Conservation (phyloP, 2,113 vertebrate species). For the Rattus norvegicus region DNA sequence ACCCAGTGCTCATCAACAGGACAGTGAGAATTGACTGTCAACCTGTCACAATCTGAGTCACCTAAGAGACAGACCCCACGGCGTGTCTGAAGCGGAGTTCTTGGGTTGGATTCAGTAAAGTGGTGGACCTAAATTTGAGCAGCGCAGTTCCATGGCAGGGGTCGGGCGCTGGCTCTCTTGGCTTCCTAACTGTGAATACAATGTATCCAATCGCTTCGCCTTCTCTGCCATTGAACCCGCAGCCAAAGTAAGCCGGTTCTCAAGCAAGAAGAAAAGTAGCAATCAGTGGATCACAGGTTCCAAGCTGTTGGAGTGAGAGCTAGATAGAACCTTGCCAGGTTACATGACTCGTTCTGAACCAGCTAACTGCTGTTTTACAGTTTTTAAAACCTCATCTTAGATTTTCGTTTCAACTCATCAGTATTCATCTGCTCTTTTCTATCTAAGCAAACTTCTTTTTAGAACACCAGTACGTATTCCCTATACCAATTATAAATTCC, state of each 20-base stretch:
- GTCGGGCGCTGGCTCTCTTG: neutral
- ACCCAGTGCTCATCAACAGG: neutral
- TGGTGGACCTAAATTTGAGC: neutral
- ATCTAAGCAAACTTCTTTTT: conserved; percentile 13
- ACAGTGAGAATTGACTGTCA: neutral
- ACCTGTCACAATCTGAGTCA: neutral
- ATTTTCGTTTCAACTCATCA: neutral
- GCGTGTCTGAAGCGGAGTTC: neutral
- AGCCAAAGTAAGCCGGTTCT: neutral
- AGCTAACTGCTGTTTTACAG: neutral
- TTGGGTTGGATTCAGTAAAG: neutral
- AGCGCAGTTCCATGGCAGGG: neutral
- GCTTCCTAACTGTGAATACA: neutral
- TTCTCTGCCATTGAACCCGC: neutral
- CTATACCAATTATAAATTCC: conserved; percentile 1
- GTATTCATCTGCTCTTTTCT: neutral
- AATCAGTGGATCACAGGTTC: neutral
- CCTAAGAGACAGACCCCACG: neutral
- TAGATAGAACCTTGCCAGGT: neutral
- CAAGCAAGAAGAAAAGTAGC: neutral
- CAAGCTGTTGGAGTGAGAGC: neutral
- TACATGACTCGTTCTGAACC: neutral
- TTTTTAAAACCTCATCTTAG: neutral
- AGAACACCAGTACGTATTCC: neutral
- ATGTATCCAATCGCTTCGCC: neutral